Evolutionary conservation across 64 coral and sea anemone species (phyloP).

Genomic region (Stichodactyla mertensii): DNA sequence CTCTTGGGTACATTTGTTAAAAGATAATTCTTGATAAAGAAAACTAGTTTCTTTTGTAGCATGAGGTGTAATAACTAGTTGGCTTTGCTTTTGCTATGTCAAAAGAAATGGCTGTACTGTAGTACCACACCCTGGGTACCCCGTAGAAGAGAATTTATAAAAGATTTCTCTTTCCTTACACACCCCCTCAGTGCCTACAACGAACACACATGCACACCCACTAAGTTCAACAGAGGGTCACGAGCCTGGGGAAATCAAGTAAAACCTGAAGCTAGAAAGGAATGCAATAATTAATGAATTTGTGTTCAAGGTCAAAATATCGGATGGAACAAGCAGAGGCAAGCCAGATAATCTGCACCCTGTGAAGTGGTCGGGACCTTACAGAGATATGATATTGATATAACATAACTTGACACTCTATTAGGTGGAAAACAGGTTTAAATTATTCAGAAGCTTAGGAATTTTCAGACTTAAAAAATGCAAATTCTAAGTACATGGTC

Average conservation of each 20-base stretch:
- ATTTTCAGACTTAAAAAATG: too few species aligned
- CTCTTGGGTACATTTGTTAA: too few species aligned
- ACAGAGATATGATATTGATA: not conserved
- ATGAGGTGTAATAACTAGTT: not conserved
- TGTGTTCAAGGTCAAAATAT: constrained; percentile 8
- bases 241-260: not conserved
- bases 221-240: constrained; percentile 9
- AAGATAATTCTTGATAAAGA: not conserved
- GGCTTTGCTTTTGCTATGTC: not conserved
- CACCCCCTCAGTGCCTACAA: not conserved
- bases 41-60: constrained; percentile 2
- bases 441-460: too few species aligned
- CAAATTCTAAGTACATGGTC: too few species aligned
- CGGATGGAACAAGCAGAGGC: constrained; percentile 2
- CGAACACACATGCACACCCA: not conserved
- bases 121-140: not conserved
- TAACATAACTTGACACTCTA: not conserved
- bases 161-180: not conserved
- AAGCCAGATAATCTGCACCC: not conserved
- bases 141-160: not conserved
- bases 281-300: not conserved
- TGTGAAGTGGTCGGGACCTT: not conserved
- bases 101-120: too few species aligned
- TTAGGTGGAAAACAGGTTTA: not conserved
- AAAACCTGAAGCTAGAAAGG: not conserved